Base-by-base conservation (phyloP, 2,797 vertebrate species). In the Epinephelus coioides region DNA sequence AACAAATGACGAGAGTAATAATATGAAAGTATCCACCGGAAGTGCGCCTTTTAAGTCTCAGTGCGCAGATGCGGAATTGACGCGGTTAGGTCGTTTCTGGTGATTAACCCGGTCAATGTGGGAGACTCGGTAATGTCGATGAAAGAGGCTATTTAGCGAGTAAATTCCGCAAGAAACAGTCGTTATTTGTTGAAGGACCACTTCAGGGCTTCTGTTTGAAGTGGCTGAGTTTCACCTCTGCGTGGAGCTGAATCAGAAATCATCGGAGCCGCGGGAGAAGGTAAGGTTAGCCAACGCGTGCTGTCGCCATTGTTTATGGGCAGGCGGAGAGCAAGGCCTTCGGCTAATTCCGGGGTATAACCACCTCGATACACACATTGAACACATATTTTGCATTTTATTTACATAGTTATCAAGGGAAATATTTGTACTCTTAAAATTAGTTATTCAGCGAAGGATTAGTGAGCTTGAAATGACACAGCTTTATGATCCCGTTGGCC, bases 261-360 rank as follows among this genome's bases (percentile, higher is more conserved):
- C 38, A 44, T 2, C 73, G 72, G 38, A 62, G 3, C 61, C 9
- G 59, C 79, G 76, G 81, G 78, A 85, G 70, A 72, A 89, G 93
- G 91, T 93, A 87, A 91, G 30, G 69, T 34, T 43, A 53, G 74
- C 83, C 73, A 86, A 7, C 79, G 85, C 90, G 73, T 87, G 90
- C 67, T 43, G 34, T 46, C 86, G 92, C 93, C 92, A 93, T 94
- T 95, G 92, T 94, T 93, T 90, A 85, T 81, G 70, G 38, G 78
- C 76, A 62, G 76, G 78, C 53, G 17, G 46, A 4, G 27, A 40
- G 13, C 40, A 1, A 64, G 86, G 90, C 88, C 86, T 69, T 54
- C 21, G 11, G 3, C 27, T 76, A 66, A 64, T 56, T 53, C 56
- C 4, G 3, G 8, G 17, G 12, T 69, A 13, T 8, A 65, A 53